Conservation (phyloP, 2,888 invertebrate genomes). For the Pristionchus japonicus region DNA sequence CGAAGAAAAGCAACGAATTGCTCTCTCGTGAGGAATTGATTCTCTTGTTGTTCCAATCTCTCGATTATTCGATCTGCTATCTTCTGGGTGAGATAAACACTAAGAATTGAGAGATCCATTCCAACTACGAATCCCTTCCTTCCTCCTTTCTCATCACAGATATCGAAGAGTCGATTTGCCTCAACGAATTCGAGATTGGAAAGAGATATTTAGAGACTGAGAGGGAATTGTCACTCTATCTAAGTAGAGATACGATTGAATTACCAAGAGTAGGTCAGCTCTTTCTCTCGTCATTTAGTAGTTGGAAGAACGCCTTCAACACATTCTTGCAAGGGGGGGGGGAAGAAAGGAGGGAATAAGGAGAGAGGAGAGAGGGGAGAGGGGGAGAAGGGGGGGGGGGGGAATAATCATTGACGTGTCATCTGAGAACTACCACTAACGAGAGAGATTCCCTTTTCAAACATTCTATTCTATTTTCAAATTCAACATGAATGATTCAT, state of each 20-base stretch:
- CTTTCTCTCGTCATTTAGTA: constrained; percentile 14
- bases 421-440: neutral
- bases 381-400: too few relatives aligned
- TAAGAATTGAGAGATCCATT: constrained; percentile 8
- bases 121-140: constrained; percentile 33
- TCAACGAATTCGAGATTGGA: neutral
- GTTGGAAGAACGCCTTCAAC: neutral
- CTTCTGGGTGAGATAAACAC: constrained; percentile 25
- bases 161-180: constrained; percentile 46
- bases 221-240: neutral
- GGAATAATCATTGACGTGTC: constrained; percentile 31
- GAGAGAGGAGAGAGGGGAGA: neutral
- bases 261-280: neutral
- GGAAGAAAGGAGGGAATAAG: neutral
- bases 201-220: neutral
- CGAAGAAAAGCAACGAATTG: constrained; percentile 13
- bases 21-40: constrained; percentile 29
- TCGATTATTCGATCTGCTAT: neutral
- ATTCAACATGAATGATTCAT: neutral
- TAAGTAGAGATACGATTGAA: neutral
- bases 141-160: neutral
- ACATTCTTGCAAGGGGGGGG: neutral
- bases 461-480: too few relatives aligned
- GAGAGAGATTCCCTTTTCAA: neutral
- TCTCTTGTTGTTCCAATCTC: constrained; percentile 10